Evolutionary conservation across 2,113 vertebrate species (phyloP).

Genomic region (Danio rerio): DNA sequence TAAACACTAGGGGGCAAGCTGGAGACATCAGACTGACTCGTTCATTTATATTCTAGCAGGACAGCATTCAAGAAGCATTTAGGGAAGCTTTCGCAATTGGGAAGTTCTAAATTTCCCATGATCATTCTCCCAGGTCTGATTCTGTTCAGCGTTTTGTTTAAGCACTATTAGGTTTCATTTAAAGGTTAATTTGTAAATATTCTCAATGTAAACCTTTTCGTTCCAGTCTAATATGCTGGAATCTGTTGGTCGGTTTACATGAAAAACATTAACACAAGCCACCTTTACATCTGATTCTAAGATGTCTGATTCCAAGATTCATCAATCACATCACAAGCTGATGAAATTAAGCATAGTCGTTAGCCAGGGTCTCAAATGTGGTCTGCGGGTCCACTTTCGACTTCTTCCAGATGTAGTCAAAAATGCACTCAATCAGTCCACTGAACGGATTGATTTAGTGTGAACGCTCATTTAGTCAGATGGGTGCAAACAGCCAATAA

Average conservation of each 20-base stretch:
- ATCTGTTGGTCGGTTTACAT: neutral
- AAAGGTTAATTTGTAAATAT: neutral
- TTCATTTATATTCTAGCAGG: neutral
- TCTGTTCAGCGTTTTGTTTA: neutral
- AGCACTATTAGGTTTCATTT: neutral
- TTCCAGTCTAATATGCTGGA: neutral
- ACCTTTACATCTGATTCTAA: no score
- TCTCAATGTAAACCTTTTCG: neutral
- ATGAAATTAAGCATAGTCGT: no score
- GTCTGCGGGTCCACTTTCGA: no score
- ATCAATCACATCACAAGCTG: no score
- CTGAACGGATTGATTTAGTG: no score
- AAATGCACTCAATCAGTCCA: no score
- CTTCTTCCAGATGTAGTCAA: no score
- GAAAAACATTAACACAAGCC: neutral
- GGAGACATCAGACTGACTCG: slow-evolving; percentile 24
- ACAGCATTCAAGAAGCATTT: neutral
- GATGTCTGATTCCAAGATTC: no score
- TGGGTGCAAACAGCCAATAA: no score
- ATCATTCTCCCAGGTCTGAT: neutral
- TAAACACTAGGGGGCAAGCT: slow-evolving; percentile 53
- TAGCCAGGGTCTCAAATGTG: no score
- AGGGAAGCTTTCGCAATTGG: slow-evolving; percentile 1
- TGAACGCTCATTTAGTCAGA: no score
- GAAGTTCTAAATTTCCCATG: neutral